Evolutionary conservation across 1,140 invertebrate genomes (phyloP), one percentile per base, ranked within the genome.

Genomic region (Heterodera carotae): DNA sequence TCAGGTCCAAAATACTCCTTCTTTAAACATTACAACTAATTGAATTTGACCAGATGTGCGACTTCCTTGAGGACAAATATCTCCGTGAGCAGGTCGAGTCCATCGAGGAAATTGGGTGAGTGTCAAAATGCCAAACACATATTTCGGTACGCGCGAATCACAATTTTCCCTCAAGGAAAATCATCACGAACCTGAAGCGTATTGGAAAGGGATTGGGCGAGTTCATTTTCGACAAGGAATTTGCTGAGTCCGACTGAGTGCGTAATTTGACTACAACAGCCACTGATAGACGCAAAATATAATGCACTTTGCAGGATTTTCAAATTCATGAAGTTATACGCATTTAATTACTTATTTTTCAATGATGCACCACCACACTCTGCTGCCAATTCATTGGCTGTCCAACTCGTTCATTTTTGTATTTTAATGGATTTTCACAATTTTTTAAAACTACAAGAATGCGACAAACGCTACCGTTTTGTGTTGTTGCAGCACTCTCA

Each of bases 151-250:
- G n/a, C 34, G 33, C 53, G 31, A 43, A 34, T 73, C 29, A 48
- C 48, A 43, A 73, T 60, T 22, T 64, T 18, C 15, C 25, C 27
- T 74, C 10, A 34, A 74, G 88, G 12, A 90, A 90, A 78, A 87
- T 90, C 80, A 86, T 92, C 70, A 91, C 91, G 79, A 90, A 91
- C 76, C 87, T 92, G 83, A 90, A 90, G 76, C 89, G 91, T 72
- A 90, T 90, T 76, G 91, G 92, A 5, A 76, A 86, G 36, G 91
- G 91, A 43, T 87, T 92, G 27, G 91, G 91, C 76, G 91, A 92
- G 83, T 91, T 89, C 87, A 86, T 91, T 77, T 91, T 90, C 80
- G 91, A 92, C 88, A 90, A 91, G 82, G 81, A 83, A 43, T 83
- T 80, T 56, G 48, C 48, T 12, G 80, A 81, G 15, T 78, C 75